Conservation (phyloP, 2,113 vertebrate genomes). For the Steatornis caripensis region DNA sequence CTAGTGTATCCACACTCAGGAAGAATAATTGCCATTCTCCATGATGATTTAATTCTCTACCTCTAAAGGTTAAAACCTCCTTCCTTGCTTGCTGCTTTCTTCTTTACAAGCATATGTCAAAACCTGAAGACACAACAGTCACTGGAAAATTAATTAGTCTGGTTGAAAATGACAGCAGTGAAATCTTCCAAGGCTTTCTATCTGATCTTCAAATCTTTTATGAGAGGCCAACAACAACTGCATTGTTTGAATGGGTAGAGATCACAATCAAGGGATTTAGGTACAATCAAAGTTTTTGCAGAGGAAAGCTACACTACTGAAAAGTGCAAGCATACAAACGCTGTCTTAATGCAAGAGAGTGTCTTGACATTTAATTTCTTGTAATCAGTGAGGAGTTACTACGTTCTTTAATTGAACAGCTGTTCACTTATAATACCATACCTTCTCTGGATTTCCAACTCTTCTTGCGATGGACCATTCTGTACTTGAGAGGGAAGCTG, state of each 20-base stretch:
- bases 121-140: neutral
- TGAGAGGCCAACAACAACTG: neutral
- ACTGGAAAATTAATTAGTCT: neutral
- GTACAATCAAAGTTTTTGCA: neutral
- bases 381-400: neutral
- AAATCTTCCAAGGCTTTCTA: neutral
- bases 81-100: neutral
- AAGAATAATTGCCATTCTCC: neutral
- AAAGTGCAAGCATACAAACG: neutral
- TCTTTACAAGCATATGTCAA: neutral
- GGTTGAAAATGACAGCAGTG: neutral
- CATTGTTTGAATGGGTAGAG: neutral
- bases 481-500: conserved; percentile 86
- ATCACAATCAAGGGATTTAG: neutral
- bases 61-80: neutral
- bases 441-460: conserved; percentile 94
- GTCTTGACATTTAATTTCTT: neutral
- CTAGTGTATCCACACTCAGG: neutral
- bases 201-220: neutral
- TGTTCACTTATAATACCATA: conserved; percentile 43
- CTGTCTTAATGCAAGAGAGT: neutral
- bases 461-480: conserved; percentile 93
- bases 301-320: neutral
- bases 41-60: neutral
- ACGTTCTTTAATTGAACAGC: neutral